A percentile compares a stretch with the other conserved stretches of the same genome.
Evolutionary conservation across 1,140 invertebrate species (phyloP).

Genomic region (Telenomus remus): DNA sequence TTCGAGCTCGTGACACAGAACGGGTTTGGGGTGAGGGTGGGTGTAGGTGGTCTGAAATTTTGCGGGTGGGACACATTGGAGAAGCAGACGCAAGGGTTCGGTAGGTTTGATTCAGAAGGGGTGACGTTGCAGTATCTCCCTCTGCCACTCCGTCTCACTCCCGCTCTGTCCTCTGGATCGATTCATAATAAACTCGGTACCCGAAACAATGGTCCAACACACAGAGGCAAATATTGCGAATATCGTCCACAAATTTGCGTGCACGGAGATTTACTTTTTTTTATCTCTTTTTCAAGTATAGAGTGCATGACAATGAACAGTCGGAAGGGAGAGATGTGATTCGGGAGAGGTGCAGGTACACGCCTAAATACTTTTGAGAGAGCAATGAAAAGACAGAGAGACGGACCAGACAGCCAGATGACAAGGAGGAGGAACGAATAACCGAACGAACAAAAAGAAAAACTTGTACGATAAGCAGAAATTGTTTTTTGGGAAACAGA

Average conservation of each 20-base stretch:
- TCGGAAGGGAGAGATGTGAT: conserved; percentile 40
- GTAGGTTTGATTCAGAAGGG: conserved; percentile 68
- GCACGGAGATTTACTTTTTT: conserved; percentile 64
- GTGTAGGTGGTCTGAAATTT: conserved; percentile 37
- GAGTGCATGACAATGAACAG: conserved; percentile 48
- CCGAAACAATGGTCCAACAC: conserved; percentile 69
- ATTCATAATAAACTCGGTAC: conserved; percentile 71
- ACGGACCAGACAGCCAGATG: not conserved
- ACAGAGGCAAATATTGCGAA: conserved; percentile 69
- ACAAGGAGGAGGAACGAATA: not conserved
- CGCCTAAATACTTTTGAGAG: conserved; percentile 47
- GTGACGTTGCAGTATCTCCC: conserved; percentile 71
- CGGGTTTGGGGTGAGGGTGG: conserved; percentile 59
- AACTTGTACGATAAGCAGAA: conserved; percentile 69
- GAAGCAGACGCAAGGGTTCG: conserved; percentile 64
- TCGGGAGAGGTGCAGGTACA: conserved; percentile 31
- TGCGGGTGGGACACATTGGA: conserved; percentile 55
- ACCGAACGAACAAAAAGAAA: conserved; percentile 39
- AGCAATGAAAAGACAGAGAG: conserved; percentile 8
- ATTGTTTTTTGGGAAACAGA: conserved; percentile 51
- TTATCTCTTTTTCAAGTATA: conserved; percentile 54
- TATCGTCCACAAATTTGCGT: conserved; percentile 72
- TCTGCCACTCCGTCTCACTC: conserved; percentile 66
- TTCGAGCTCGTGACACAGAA: conserved; percentile 60
- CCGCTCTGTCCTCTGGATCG: conserved; percentile 66